These are phyloP conservation scores for Trachythela sp. DNA, from an alignment of 64 coral and sea anemone species.

Conservation along the genomic window DNA sequence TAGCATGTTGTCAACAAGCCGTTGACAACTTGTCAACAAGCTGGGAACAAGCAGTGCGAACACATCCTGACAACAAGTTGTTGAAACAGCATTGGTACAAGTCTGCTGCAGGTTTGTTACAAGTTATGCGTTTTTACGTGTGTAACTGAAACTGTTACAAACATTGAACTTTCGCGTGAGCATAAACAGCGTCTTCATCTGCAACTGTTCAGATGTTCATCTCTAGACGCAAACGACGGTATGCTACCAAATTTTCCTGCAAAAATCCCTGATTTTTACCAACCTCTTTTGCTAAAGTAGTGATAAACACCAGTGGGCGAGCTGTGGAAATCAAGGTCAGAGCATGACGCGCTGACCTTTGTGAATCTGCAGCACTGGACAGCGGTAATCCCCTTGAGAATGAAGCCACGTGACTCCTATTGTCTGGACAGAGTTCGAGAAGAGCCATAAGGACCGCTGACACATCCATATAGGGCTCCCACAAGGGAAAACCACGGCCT, in stretches of 20 bases:
- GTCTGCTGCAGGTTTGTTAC: no score
- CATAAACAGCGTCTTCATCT: no score
- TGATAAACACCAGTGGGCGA: constrained; percentile 80
- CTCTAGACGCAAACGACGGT: background rate
- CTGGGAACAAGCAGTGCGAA: background rate
- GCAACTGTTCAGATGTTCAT: no score
- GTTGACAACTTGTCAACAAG: no score
- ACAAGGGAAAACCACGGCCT: constrained; percentile 91
- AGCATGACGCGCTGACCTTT: constrained; percentile 78
- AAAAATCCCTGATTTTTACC: background rate
- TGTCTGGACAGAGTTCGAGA: constrained; percentile 82
- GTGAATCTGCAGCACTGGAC: constrained; percentile 82
- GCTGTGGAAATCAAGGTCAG: constrained; percentile 91
- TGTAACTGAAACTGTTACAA: no score
- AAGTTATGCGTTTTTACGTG: no score
- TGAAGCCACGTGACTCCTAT: constrained; percentile 62
- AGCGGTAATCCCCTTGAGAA: constrained; percentile 86
- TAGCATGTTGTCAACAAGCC: background rate
- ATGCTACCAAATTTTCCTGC: no score
- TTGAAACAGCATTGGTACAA: background rate
- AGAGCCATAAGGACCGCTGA: constrained; percentile 83
- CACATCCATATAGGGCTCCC: constrained; percentile 99
- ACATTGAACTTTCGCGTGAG: no score
- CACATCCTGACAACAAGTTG: background rate
- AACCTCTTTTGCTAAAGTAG: constrained; percentile 95